Conservation (phyloP, 2,797 vertebrate genomes). For the Sebastolobus alascanus region DNA sequence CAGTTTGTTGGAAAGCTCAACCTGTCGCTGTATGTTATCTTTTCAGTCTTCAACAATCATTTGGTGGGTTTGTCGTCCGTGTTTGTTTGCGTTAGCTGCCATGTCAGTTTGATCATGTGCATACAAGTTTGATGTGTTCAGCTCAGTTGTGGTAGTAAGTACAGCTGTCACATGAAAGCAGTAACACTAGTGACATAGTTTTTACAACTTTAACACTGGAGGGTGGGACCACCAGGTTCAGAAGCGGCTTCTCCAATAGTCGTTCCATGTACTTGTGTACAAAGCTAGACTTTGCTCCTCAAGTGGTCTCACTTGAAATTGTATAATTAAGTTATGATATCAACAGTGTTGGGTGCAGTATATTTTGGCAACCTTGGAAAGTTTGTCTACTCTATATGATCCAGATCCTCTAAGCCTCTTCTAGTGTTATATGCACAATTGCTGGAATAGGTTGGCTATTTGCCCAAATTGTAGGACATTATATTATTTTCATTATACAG, state of each 20-base stretch:
- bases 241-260: constrained; percentile 33
- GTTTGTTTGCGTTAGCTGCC: constrained; percentile 12
- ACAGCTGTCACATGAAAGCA: constrained; percentile 43
- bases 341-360: neutral
- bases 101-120: constrained; percentile 15
- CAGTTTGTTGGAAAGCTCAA: neutral
- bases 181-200: constrained; percentile 35
- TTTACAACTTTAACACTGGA: constrained; percentile 30
- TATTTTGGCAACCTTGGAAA: neutral
- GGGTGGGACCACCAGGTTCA: constrained; percentile 51
- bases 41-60: neutral
- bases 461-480: neutral
- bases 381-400: neutral
- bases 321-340: constrained; percentile 8
- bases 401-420: neutral
- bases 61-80: constrained; percentile 7
- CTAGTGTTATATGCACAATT: neutral
- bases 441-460: neutral
- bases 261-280: constrained; percentile 24
- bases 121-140: neutral
- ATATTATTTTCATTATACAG: neutral
- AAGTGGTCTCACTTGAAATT: constrained; percentile 40
- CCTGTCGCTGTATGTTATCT: constrained; percentile 2
- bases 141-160: constrained; percentile 1
- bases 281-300: constrained; percentile 55